Base-by-base conservation (phyloP, 2,797 vertebrate genomes). In the Oreortyx pictus region DNA sequence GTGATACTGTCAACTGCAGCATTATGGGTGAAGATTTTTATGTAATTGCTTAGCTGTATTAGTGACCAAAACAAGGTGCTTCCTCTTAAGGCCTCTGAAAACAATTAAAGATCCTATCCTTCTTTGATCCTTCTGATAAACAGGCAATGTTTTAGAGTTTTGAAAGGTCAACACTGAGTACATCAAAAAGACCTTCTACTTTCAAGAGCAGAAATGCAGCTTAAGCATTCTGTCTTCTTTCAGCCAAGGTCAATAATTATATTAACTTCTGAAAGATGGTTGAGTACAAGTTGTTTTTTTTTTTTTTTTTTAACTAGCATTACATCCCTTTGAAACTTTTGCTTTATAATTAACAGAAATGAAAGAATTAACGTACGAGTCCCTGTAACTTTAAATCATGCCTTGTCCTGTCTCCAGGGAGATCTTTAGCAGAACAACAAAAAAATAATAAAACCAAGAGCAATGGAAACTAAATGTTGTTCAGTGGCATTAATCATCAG, bases 121-220 rank as follows among this genome's bases (percentile, higher is more conserved):
- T 88, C 29, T 92, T 76, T 57, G 78, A 77, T 65, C 44, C 31
- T 92, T 92, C 18, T 65, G 54, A 90, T 88, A 92, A 94, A 81
- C 35, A 61, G 22, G 67, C 17, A 71, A 47, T 16, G 33, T 72
- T 95, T 89, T 86, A 31, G 93, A 83, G 47, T 86, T 92, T 64
- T 81, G 14, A 92, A 95, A 93, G 62, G 66, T 31, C 74, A 88
- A 31, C 31, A 70, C 0, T 54, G 46, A 85, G 65, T 24, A 91
- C 4, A 4, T 83, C 49, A 89, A 91, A 83, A 92, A 80, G 50
- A 85, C 8, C 24, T 4, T n/a, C 73, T 82, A 83, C 62, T 37
- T 92, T 47, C 46, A 83, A 60, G 93, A 71, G 52, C 79, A 78
- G 64, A 96, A 89, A 89, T 14, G 50, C 41, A 86, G 44, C 67